These are phyloP conservation scores for Tarsius wallacei DNA, from an alignment of 2,797 vertebrate species.

Conservation along the genomic window DNA sequence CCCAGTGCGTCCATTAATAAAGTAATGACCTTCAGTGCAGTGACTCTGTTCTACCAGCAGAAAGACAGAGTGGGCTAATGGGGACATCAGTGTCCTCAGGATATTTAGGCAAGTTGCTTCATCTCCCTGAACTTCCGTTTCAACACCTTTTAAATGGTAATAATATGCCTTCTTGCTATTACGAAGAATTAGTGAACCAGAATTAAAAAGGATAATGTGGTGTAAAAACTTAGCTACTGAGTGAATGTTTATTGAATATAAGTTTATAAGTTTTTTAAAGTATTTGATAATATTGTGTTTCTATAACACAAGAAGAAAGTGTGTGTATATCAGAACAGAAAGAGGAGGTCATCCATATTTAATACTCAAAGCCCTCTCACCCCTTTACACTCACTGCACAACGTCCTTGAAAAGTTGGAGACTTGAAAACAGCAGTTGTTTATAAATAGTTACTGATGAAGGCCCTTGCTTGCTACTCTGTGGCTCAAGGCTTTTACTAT, in stretches of 20 bases:
- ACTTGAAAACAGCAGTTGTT: not conserved
- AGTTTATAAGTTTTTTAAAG: not conserved
- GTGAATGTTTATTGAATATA: not conserved
- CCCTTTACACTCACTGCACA: not conserved
- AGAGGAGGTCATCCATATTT: not conserved
- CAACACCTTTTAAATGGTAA: not conserved
- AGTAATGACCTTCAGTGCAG: not conserved
- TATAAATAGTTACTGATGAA: not conserved
- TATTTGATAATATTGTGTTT: not conserved
- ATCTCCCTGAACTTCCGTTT: not conserved
- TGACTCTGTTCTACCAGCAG: not conserved
- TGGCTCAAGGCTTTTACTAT: constrained; percentile 38
- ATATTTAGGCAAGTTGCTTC: not conserved
- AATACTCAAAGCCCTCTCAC: not conserved
- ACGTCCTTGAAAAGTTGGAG: not conserved
- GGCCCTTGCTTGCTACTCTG: not conserved
- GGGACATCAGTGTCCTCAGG: not conserved
- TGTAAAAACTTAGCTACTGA: not conserved
- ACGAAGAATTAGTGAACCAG: not conserved
- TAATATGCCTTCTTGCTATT: not conserved
- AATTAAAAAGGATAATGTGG: not conserved
- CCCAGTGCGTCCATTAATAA: not conserved
- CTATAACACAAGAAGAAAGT: not conserved
- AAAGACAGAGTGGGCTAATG: not conserved
- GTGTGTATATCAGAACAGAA: not conserved